Percentiles rank a stretch among this genome's conserved stretches.
Conservation (phyloP, 2,113 vertebrate species). For the Dendrocopos noguchii region DNA sequence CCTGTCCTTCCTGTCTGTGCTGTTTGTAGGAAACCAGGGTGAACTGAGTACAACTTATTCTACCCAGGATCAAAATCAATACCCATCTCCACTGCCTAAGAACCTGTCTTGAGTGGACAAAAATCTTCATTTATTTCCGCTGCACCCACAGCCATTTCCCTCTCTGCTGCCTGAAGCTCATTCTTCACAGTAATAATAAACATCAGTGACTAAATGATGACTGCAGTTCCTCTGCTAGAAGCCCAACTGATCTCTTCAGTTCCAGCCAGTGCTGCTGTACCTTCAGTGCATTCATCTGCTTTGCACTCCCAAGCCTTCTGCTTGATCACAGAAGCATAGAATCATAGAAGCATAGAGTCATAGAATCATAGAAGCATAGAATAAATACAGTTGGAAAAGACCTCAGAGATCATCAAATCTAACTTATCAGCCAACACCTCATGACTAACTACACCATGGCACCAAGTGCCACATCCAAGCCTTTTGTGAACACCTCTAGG, state of each 20-base stretch:
- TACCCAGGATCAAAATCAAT: neutral
- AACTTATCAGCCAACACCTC: too few relatives aligned
- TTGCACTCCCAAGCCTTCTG: neutral
- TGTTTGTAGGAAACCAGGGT: neutral
- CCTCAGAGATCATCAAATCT: too few relatives aligned
- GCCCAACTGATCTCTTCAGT: neutral
- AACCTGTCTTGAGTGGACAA: neutral
- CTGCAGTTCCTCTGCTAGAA: conserved; percentile 32
- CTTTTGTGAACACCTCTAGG: too few relatives aligned
- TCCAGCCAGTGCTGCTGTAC: neutral
- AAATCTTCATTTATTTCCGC: conserved; percentile 43
- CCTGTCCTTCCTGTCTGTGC: neutral
- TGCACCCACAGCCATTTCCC: neutral
- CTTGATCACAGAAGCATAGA: neutral
- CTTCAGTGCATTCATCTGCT: neutral
- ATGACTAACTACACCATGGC: too few relatives aligned
- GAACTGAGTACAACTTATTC: neutral
- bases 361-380: too few relatives aligned
- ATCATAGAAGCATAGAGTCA: too few relatives aligned
- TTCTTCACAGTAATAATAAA: conserved; percentile 60
- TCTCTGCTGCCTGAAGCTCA: conserved; percentile 16
- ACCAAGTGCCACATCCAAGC: too few relatives aligned
- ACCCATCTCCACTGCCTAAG: neutral
- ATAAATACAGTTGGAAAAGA: too few relatives aligned
- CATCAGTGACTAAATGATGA: conserved; percentile 39